Base-by-base conservation (phyloP, 2,113 vertebrate genomes). In the Seriola aureovittata region DNA sequence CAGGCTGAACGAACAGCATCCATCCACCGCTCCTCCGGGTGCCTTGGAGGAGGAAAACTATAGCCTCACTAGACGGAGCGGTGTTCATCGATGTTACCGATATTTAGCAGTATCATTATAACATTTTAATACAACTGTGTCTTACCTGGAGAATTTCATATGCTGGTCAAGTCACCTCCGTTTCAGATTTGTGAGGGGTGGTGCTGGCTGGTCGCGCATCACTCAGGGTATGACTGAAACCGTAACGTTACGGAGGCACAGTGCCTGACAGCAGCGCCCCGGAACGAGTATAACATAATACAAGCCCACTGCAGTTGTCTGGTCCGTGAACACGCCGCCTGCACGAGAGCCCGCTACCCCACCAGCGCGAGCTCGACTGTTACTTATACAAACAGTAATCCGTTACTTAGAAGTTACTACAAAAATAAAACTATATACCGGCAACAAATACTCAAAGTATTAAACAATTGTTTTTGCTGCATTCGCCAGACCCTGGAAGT, bases 221-320 rank as follows among this genome's bases (percentile, higher is more conserved):
- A 75, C 89, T 89, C 68, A 12, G 77, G 57, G 70, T 58, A 80
- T 57, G 80, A 91, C 83, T 70, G 80, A 68, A 48, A 78, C 71
- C 85, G 79, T 50, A 21, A 34, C 29, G 66, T 52, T 34, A 86
- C 82, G 40, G 82, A 79, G 82, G 25, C 67, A 11, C 75, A 44
- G 77, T 10, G 81, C 23, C 69, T 76, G 80, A 52, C 38, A 64
- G 66, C 78, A 66, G 70, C 59, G 90, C 93, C 93, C 92, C 86
- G 90, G 91, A 93, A 93, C 91, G 72, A 91, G 93, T 46, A 89
- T 91, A 89, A 67, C 1, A 4, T 1, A 34, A 73, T 23, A 42
- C 46, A 32, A 82, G 69, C 84, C 82, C 91, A 92, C 92, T 94
- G 93, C 92, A 64, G 93, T 80, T 82, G 91, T 91, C 89, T 88